Conservation (phyloP, 2,113 vertebrate genomes). For the Pungitius pungitius region DNA sequence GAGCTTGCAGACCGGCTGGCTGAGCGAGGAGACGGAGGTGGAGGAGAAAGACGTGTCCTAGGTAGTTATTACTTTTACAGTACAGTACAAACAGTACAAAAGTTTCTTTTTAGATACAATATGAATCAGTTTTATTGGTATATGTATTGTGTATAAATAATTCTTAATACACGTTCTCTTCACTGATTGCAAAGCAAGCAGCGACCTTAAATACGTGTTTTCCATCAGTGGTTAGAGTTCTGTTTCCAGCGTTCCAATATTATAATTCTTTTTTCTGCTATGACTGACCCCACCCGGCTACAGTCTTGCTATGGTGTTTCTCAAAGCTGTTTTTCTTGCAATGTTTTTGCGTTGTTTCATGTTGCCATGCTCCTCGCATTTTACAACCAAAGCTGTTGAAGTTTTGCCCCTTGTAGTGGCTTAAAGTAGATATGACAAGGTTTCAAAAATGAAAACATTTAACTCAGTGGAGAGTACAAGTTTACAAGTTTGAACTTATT, state of each 20-base stretch:
- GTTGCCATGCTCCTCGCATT: neutral
- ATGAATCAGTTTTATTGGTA: neutral
- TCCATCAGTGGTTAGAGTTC: neutral
- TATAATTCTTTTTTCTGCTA: neutral
- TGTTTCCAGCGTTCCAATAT: neutral
- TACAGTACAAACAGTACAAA: too few relatives aligned
- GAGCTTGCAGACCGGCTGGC: conserved; percentile 82
- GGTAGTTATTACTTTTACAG: conserved; percentile 32
- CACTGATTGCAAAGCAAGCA: neutral
- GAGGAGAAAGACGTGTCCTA: conserved; percentile 35
- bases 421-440: neutral
- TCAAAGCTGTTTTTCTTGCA: neutral
- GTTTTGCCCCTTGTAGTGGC: neutral
- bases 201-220: neutral
- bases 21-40: conserved; percentile 39
- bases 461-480: neutral
- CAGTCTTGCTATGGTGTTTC: neutral
- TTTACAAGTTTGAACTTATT: neutral
- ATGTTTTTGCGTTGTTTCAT: neutral
- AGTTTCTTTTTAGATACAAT: neutral
- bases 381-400: neutral
- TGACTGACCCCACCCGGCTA: neutral
- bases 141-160: neutral
- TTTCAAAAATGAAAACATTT: neutral
- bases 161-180: neutral